Conservation (phyloP, 2,797 vertebrate species). For the Pristis pectinata region DNA sequence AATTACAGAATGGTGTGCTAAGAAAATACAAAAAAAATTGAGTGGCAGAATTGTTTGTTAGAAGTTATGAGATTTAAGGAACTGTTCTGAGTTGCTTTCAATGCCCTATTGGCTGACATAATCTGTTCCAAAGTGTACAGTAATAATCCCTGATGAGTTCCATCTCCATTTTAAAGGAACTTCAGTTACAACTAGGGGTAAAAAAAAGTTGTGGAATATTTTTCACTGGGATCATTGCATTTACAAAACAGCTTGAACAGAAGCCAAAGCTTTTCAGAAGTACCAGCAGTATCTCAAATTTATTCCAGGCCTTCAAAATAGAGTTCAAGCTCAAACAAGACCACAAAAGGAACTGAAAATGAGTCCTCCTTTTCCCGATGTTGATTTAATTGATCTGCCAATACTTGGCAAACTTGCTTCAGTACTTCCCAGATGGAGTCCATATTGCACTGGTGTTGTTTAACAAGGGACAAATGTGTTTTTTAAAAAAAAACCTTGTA, state of each 20-base stretch:
- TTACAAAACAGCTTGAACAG: not conserved
- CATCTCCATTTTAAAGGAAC: not conserved
- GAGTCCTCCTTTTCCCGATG: not conserved
- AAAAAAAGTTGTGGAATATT: not conserved
- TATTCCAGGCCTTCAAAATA: not conserved
- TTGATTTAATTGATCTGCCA: not conserved
- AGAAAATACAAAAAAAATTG: too few species aligned
- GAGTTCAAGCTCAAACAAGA: not conserved
- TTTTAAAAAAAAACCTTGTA: not conserved
- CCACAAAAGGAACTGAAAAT: not conserved
- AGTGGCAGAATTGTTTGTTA: not conserved
- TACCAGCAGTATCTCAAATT: not conserved
- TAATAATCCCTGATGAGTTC: not conserved
- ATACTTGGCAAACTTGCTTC: not conserved
- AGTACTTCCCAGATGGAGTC: not conserved
- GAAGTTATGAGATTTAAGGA: not conserved
- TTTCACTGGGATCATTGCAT: not conserved
- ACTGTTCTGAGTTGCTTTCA: not conserved
- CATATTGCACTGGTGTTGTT: not conserved
- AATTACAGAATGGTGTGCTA: not conserved
- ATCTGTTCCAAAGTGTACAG: not conserved
- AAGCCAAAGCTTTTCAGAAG: slow-evolving; percentile 10
- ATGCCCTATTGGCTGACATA: not conserved
- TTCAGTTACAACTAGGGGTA: not conserved
- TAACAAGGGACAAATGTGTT: not conserved